phyloP scores from a whole-genome alignment of 37 sponge, comb jelly and placozoan genomes.

The Ianthella basta region DNA sequence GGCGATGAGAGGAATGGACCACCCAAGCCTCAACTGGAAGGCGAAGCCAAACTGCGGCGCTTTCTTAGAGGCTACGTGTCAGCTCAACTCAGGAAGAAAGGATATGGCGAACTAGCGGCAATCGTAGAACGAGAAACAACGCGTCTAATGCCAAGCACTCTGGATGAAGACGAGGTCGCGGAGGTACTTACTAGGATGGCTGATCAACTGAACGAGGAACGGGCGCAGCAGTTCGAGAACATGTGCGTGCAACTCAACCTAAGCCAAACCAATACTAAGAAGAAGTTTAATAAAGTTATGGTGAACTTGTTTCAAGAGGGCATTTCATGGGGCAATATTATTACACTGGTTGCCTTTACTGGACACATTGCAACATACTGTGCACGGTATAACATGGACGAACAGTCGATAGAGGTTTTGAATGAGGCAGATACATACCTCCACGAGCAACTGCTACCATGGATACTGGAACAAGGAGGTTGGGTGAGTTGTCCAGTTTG shows the following conservation, averaged over 20 bases:
- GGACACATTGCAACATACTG: neutral
- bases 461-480: conserved; percentile 18
- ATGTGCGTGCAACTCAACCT: neutral
- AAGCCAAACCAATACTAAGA: neutral
- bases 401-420: neutral
- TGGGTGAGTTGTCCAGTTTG: conserved; percentile 3
- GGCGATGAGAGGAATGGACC: too few relatives aligned
- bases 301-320: neutral
- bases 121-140: neutral
- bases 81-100: neutral
- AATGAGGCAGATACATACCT: conserved; percentile 13
- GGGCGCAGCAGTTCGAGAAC: neutral
- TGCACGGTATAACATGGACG: conserved; percentile 17
- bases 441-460: conserved; percentile 14
- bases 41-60: neutral
- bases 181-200: neutral
- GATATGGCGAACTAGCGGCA: neutral
- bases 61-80: conserved; percentile 4
- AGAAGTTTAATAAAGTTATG: neutral
- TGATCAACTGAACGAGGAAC: conserved; percentile 3
- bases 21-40: neutral
- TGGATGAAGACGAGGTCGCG: neutral
- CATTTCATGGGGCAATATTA: neutral
- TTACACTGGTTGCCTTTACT: conserved; percentile 5
- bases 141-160: neutral